These are phyloP conservation scores for Leptobrachium leishanense DNA, from an alignment of 2,113 vertebrate species.

Conservation along the genomic window DNA sequence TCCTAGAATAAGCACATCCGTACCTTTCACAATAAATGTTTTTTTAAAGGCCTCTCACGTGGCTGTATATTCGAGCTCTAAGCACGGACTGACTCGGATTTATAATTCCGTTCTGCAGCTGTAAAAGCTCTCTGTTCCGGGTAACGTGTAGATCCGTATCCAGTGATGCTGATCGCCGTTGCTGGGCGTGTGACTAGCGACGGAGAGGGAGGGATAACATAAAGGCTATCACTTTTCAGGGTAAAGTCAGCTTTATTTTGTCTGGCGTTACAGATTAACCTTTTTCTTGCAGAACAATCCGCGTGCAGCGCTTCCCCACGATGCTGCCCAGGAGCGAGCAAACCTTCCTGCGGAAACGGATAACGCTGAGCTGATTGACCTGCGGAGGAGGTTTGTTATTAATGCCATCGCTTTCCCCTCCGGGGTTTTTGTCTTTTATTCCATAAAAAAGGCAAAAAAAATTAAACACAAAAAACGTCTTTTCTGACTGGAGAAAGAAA, in stretches of 20 bases:
- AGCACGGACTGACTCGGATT: too few relatives aligned
- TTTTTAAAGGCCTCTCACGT: too few relatives aligned
- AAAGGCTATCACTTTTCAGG: not conserved
- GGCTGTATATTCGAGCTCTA: too few relatives aligned
- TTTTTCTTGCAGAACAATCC: conserved; percentile 62
- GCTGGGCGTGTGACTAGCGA: too few relatives aligned
- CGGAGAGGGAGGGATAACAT: not conserved
- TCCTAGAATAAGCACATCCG: too few relatives aligned
- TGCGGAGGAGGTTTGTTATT: conserved; percentile 72
- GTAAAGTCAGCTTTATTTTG: not conserved
- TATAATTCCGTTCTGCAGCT: too few relatives aligned
- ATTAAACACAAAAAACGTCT: too few relatives aligned
- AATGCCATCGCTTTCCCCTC: not conserved
- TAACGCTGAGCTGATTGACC: conserved; percentile 65
- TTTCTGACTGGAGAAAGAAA: too few relatives aligned
- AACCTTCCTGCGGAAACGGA: conserved; percentile 63
- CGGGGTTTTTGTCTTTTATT: not conserved
- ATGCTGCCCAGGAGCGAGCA: conserved; percentile 79
- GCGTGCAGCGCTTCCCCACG: conserved; percentile 75
- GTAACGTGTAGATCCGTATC: too few relatives aligned
- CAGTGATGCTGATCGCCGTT: not conserved
- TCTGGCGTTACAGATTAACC: not conserved
- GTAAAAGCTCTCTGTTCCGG: too few relatives aligned
- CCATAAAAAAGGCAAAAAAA: not conserved
- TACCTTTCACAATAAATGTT: too few relatives aligned